Conservation (phyloP, 2,888 invertebrate genomes). For the Meiosimyza decipiens region DNA sequence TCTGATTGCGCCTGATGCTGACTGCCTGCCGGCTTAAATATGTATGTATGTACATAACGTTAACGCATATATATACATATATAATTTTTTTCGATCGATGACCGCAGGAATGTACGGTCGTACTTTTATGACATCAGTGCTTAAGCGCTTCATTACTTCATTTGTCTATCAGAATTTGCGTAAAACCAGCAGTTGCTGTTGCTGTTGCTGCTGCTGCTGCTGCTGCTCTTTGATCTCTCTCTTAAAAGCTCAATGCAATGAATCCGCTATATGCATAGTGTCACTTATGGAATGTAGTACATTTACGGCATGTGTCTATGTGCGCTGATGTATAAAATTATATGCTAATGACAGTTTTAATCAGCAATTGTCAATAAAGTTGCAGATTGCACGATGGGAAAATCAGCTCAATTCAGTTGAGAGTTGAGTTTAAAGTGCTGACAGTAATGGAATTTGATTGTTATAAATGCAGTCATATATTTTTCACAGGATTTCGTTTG, state of each 20-base stretch:
- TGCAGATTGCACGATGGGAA: not conserved
- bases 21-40: conserved; percentile 20
- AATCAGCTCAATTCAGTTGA: too few species aligned
- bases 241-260: conserved; percentile 29
- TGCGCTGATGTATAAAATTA: conserved; percentile 8
- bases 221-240: conserved; percentile 3
- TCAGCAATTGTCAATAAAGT: conserved; percentile 22
- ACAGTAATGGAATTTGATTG: not conserved
- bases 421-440: not conserved
- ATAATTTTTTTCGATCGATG: too few species aligned
- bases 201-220: too few species aligned
- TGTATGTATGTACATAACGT: not conserved
- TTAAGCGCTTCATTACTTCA: not conserved
- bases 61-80: not conserved
- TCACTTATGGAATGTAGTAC: not conserved
- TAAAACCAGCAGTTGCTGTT: not conserved
- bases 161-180: conserved; percentile 1
- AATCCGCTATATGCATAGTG: conserved; percentile 4
- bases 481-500: not conserved
- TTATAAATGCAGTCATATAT: not conserved
- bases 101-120: too few species aligned
- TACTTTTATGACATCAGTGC: not conserved
- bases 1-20: not conserved
- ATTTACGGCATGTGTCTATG: not conserved
- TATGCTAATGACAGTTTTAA: conserved; percentile 6